phyloP scores from a whole-genome alignment of 1,140 invertebrate species.

The Achatina immaculata region DNA sequence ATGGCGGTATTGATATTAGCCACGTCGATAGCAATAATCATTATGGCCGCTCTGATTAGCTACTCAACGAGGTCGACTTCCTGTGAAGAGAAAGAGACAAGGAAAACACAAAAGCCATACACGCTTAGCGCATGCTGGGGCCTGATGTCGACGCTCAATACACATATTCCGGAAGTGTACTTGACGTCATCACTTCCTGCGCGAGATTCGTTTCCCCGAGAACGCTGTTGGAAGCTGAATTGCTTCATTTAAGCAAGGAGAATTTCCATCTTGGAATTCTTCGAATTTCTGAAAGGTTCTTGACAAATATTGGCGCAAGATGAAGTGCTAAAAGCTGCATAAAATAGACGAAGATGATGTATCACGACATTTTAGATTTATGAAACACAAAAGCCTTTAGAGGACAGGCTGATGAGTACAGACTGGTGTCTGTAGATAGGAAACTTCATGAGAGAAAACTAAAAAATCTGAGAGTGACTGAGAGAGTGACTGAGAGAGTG shows the following conservation, averaged over 20 bases:
- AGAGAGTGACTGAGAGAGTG: no score
- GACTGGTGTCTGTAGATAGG: no score
- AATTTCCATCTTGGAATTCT: neutral
- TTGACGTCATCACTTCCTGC: slow-evolving; percentile 23
- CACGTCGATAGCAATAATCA: neutral
- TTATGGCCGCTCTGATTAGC: neutral
- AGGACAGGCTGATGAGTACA: no score
- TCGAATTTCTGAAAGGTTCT: neutral
- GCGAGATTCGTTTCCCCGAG: neutral
- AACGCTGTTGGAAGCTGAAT: neutral
- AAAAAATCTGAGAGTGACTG: no score
- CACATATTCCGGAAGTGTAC: slow-evolving; percentile 31
- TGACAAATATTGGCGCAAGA: neutral
- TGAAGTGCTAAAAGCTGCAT: no score
- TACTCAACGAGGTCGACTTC: neutral
- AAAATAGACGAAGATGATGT: no score
- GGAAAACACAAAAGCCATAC: slow-evolving; percentile 24
- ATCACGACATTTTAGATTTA: no score
- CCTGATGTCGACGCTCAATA: slow-evolving; percentile 15
- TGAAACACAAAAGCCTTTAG: no score
- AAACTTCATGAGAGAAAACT: no score
- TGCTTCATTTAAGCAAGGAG: neutral
- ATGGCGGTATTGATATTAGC: neutral
- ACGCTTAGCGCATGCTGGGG: slow-evolving; percentile 23
- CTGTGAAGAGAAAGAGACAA: neutral